Conservation (phyloP, 2,113 vertebrate genomes). For the Okapia johnstoni region DNA sequence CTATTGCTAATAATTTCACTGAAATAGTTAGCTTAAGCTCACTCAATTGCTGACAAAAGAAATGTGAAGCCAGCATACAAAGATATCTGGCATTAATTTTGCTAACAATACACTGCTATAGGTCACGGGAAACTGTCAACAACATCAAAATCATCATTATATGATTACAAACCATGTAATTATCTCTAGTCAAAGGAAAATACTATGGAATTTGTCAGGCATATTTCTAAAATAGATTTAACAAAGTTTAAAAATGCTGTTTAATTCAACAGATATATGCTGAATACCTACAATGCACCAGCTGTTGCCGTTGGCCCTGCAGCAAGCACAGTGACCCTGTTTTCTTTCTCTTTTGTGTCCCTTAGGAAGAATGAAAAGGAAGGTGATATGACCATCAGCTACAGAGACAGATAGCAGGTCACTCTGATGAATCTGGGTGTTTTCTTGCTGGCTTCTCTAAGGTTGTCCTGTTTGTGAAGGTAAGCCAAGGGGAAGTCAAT, state of each 20-base stretch:
- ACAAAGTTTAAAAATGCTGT: background rate
- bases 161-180: background rate
- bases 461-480: background rate
- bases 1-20: background rate
- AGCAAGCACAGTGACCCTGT: background rate
- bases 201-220: background rate
- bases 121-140: background rate
- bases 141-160: background rate
- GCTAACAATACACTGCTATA: background rate
- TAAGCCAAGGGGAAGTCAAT: background rate
- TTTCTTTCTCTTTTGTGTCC: background rate
- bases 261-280: background rate
- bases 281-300: background rate
- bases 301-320: background rate
- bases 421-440: background rate
- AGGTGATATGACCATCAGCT: background rate
- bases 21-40: background rate
- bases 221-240: background rate
- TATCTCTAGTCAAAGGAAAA: background rate
- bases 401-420: background rate
- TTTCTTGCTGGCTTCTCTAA: background rate
- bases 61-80: background rate
- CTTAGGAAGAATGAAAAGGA: background rate
- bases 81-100: background rate
- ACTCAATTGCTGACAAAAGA: constrained; percentile 7